phyloP scores from a whole-genome alignment of 2,113 vertebrate species.

The Clinocottus analis region DNA sequence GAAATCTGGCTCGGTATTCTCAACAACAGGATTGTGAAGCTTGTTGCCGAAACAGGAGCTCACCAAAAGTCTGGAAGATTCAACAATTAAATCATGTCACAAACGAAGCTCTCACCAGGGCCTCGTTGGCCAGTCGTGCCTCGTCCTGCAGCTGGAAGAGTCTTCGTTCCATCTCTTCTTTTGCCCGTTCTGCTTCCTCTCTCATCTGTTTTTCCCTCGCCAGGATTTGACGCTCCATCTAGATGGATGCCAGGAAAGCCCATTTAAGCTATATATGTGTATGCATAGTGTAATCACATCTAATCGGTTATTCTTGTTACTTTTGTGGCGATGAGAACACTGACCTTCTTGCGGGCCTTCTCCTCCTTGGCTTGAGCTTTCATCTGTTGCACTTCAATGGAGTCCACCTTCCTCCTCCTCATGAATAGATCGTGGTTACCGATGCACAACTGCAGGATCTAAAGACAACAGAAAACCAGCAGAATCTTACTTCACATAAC shows the following conservation, averaged over 20 bases:
- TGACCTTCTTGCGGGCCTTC: slow-evolving; percentile 92
- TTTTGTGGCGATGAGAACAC: not conserved
- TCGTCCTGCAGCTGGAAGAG: slow-evolving; percentile 94
- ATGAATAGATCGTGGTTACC: slow-evolving; percentile 93
- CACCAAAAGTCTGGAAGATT: not conserved
- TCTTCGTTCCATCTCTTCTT: slow-evolving; percentile 90
- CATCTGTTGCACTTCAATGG: slow-evolving; percentile 94
- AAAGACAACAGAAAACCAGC: not conserved
- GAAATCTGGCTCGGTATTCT: not conserved
- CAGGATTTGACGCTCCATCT: slow-evolving; percentile 93
- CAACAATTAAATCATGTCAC: not conserved
- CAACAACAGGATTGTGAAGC: not conserved
- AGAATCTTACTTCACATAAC: not conserved
- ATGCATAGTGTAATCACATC: not conserved
- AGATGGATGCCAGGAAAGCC: not conserved
- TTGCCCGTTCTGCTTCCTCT: slow-evolving; percentile 91
- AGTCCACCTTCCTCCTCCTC: slow-evolving; percentile 93
- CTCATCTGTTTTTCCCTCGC: slow-evolving; percentile 93
- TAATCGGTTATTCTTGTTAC: not conserved
- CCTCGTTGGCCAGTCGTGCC: slow-evolving; percentile 90
- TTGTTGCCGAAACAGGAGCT: not conserved
- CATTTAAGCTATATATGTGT: not conserved
- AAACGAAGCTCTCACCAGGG: slow-evolving; percentile 83
- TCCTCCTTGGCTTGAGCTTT: slow-evolving; percentile 93
- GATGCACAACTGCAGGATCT: slow-evolving; percentile 93